phyloP scores from a whole-genome alignment of 2,113 vertebrate species.

The Salminus brasiliensis region DNA sequence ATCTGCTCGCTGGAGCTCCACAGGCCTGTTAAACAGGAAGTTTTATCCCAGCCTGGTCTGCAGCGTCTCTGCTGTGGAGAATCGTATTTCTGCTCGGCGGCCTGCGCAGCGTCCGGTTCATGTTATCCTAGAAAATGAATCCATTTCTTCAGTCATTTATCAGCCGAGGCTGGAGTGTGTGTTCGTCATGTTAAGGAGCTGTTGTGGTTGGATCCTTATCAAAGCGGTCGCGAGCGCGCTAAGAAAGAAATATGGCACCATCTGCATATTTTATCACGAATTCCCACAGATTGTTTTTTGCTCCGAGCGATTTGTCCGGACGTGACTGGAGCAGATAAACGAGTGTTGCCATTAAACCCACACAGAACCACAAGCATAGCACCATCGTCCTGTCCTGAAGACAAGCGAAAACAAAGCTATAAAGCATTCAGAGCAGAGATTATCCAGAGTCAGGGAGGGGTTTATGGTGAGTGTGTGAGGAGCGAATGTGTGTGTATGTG shows the following conservation, averaged over 20 bases:
- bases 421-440: background rate
- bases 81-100: conserved; percentile 50
- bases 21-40: conserved; percentile 5
- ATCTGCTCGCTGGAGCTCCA: conserved; percentile 40
- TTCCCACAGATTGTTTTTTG: conserved; percentile 23
- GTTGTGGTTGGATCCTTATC: conserved; percentile 67
- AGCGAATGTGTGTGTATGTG: no score
- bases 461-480: background rate
- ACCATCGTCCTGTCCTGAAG: background rate
- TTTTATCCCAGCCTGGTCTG: background rate
- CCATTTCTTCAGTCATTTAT: conserved; percentile 64
- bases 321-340: background rate
- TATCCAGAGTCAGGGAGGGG: background rate
- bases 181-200: conserved; percentile 59
- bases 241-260: conserved; percentile 59
- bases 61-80: background rate
- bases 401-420: conserved; percentile 47
- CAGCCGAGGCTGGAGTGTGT: conserved; percentile 52
- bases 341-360: background rate
- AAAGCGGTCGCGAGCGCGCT: conserved; percentile 56
- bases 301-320: background rate
- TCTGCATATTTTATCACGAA: conserved; percentile 45
- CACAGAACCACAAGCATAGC: background rate
- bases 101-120: conserved; percentile 31
- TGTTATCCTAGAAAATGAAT: conserved; percentile 47